These are phyloP conservation scores for Drosophila paucipuncta DNA, from an alignment of 2,888 invertebrate species.

Conservation along the genomic window DNA sequence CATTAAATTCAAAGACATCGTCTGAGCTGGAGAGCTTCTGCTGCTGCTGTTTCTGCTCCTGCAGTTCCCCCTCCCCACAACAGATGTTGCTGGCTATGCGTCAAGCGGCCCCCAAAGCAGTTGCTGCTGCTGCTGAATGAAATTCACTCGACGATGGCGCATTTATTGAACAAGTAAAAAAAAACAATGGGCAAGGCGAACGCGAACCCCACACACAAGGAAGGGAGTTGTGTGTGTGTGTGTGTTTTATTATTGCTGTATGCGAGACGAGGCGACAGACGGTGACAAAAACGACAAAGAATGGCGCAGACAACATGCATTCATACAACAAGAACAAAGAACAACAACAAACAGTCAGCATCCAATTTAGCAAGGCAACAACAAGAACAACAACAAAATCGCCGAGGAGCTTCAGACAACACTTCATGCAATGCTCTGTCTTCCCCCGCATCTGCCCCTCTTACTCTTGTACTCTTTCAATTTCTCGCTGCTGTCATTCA, in stretches of 20 bases:
- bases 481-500: slow-evolving; percentile 20
- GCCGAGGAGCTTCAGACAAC: slow-evolving; percentile 36
- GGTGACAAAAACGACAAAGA: slow-evolving; percentile 30
- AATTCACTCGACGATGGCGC: slow-evolving; percentile 57
- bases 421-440: slow-evolving; percentile 19
- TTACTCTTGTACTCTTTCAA: slow-evolving; percentile 6
- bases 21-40: slow-evolving; percentile 5
- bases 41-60: background rate
- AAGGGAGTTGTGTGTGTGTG: slow-evolving; percentile 30
- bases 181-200: slow-evolving; percentile 64
- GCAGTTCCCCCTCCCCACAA: slow-evolving; percentile 4
- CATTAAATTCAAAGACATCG: slow-evolving; percentile 51
- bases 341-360: slow-evolving; percentile 47
- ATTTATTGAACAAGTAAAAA: slow-evolving; percentile 63
- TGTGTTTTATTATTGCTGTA: slow-evolving; percentile 61
- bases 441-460: slow-evolving; percentile 5
- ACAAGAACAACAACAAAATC: slow-evolving; percentile 10
- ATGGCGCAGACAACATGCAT: slow-evolving; percentile 40
- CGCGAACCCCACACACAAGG: slow-evolving; percentile 56
- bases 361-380: slow-evolving; percentile 69
- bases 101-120: slow-evolving; percentile 61
- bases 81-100: slow-evolving; percentile 48
- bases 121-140: slow-evolving; percentile 55
- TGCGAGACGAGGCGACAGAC: slow-evolving; percentile 34
- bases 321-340: slow-evolving; percentile 23